A percentile compares a stretch with the other conserved stretches of the same genome.
Conservation (phyloP, 2,113 vertebrate genomes). For the Bambusicola thoracicus region DNA sequence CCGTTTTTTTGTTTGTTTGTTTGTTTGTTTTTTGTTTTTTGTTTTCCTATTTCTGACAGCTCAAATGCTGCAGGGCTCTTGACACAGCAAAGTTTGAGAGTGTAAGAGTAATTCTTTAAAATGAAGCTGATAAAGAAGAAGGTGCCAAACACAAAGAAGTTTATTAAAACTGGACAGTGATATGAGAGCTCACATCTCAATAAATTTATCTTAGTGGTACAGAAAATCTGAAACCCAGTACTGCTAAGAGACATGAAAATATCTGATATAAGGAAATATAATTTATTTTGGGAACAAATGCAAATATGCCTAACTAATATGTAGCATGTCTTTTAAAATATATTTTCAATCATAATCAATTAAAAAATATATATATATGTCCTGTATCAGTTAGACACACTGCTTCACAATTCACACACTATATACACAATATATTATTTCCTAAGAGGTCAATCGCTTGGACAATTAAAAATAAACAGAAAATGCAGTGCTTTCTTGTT, state of each 20-base stretch:
- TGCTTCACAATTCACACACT: too few species aligned
- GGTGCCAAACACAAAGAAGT: constrained; percentile 24
- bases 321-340: background rate
- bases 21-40: background rate
- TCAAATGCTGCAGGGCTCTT: constrained; percentile 40
- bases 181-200: background rate
- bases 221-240: background rate
- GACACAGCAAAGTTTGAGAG: constrained; percentile 58
- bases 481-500: background rate
- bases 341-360: background rate
- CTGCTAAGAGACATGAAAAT: background rate
- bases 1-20: background rate
- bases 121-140: background rate
- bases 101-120: constrained; percentile 21
- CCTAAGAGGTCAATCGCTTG: background rate
- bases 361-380: background rate
- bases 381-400: background rate
- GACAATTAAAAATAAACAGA: background rate
- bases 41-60: constrained; percentile 26
- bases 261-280: background rate
- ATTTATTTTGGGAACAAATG: background rate
- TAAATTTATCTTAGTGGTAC: background rate
- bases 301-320: background rate
- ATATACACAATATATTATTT: background rate
- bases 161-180: constrained; percentile 1